Percentiles rank a stretch among this genome's conserved stretches.
Conservation (phyloP, 1,140 invertebrate species). For the Eubasilissa regina region DNA sequence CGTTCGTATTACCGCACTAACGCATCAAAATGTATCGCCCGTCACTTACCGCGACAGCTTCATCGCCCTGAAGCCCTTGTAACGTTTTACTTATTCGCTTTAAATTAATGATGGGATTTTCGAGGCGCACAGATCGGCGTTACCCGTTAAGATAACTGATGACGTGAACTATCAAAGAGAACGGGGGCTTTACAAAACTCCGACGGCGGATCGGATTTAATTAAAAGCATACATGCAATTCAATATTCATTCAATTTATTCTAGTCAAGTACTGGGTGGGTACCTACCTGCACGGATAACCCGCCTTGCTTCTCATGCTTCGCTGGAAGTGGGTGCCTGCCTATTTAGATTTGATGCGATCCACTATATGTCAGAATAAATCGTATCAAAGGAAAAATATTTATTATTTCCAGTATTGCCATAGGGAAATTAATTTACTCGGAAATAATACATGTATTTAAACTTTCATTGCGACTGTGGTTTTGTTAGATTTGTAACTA, state of each 20-base stretch:
- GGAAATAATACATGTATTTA: too few species aligned
- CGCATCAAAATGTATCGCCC: not conserved
- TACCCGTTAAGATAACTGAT: constrained; percentile 22
- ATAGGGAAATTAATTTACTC: too few species aligned
- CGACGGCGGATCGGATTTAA: constrained; percentile 34
- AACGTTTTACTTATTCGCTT: not conserved
- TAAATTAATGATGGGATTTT: not conserved
- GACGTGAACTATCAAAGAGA: constrained; percentile 18
- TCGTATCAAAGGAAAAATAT: too few species aligned
- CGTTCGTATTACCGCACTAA: not conserved
- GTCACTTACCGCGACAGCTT: not conserved
- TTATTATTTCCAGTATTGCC: too few species aligned
- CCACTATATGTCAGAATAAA: too few species aligned
- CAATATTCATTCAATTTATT: constrained; percentile 30
- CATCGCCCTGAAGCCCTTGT: too few species aligned
- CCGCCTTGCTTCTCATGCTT: not conserved
- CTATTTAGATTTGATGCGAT: too few species aligned
- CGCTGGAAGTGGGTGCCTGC: not conserved
- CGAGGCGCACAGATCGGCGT: not conserved
- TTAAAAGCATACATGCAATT: constrained; percentile 43
- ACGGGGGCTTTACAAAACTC: constrained; percentile 10
- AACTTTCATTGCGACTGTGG: too few species aligned
- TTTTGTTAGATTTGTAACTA: too few species aligned
- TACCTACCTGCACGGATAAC: not conserved
- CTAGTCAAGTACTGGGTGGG: not conserved